These are phyloP conservation scores for Neosilurus hyrtlii DNA, from an alignment of 2,797 vertebrate genomes.

Conservation along the genomic window DNA sequence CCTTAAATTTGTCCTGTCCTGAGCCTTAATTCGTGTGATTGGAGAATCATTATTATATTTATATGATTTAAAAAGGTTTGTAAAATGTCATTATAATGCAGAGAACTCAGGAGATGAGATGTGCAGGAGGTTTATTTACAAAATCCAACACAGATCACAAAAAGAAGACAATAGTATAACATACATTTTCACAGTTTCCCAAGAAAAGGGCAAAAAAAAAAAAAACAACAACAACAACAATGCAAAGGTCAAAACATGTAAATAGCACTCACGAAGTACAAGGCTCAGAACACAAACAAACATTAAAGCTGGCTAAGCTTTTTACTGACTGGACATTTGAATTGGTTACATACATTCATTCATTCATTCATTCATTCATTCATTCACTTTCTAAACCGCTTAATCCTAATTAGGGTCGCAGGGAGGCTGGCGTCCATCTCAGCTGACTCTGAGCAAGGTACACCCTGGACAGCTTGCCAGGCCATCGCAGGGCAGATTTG, in stretches of 20 bases:
- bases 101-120: not conserved
- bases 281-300: not conserved
- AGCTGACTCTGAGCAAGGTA: too few relatives aligned
- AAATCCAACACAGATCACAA: not conserved
- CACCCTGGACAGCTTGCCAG: too few relatives aligned
- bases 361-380: too few relatives aligned
- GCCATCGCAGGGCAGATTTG: too few relatives aligned
- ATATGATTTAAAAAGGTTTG: not conserved
- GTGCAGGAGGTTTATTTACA: not conserved
- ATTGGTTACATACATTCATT: not conserved
- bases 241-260: not conserved
- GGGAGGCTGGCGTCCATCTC: too few relatives aligned
- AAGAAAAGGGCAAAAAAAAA: not conserved
- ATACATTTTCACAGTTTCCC: not conserved
- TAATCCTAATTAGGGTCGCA: too few relatives aligned
- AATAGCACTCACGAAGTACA: not conserved
- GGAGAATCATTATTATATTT: too few relatives aligned
- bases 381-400: too few relatives aligned
- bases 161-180: not conserved
- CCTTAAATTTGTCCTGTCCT: not conserved
- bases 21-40: not conserved
- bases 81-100: not conserved
- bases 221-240: too few relatives aligned
- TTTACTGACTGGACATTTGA: not conserved
- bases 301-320: not conserved